Evolutionary conservation across 1,140 invertebrate species (phyloP), one percentile per base, ranked within the genome.

Genomic region (Elysia chlorotica): DNA sequence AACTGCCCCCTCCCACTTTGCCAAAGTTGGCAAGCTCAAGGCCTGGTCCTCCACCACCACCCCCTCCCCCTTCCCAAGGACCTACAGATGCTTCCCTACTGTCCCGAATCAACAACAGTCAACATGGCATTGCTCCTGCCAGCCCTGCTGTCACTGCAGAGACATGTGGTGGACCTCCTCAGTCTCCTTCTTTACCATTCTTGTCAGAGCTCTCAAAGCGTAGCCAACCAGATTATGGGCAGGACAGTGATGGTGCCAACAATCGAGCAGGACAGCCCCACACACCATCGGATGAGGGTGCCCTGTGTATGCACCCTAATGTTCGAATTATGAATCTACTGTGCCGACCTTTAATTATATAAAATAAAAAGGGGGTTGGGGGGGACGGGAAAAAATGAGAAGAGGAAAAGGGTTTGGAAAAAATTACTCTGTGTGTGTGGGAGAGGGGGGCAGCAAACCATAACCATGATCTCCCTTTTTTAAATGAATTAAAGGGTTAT

Each of bases 121-220:
- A 54, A 14, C 21, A 78, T 73, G 33, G 63, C 76, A 61, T 76
- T 75, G 62, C 73, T 65, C 61, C 59, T 28, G 62, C 35, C n/a
- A n/a, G n/a, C n/a, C n/a, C n/a, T 71, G 66, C 41, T 62, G 25
- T 17, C 21, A 56, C 38, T 53, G 66, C 71, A 23, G 68, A 69
- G 21, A 74, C 62, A 41, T 31, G 33, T 36, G 48, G 53, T n/a
- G 48, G 67, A 21, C 66, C 57, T 54, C 33, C 36, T 57, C 73
- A 71, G 70, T 61, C 62, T 28, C 71, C 48, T 65, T 76, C 74
- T 73, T 74, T 80, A 62, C 78, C 77, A 66, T 76, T 76, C 61
- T 35, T 77, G 35, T 48, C 61, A n/a, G 77, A 78, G 65, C 35
- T 79, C 36, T 67, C 73, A n/a, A 77, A 68, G 28, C 57, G 71